Evolutionary conservation across 2,797 vertebrate genomes (phyloP).

Genomic region (Buphagus erythrorhynchus): DNA sequence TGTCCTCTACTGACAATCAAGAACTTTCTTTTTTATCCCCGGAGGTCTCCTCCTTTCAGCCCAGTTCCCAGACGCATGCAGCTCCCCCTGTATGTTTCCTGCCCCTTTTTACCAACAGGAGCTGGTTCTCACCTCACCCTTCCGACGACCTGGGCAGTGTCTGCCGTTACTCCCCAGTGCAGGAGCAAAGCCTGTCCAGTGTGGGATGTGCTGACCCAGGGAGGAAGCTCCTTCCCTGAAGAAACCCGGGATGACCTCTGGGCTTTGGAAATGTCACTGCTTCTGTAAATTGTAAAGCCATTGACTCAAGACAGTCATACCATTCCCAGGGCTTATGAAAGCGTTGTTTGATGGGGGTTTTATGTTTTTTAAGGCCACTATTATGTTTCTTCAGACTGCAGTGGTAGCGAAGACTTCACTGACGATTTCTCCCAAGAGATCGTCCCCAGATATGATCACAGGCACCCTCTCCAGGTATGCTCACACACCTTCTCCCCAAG

Average conservation of each 20-base stretch:
- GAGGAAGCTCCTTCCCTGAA: background rate
- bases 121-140: rapidly evolving
- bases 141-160: rapidly evolving
- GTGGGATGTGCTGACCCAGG: background rate
- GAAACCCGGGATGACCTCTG: background rate
- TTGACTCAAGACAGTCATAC: background rate
- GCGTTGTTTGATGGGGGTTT: background rate
- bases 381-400: background rate
- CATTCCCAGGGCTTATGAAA: background rate
- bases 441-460: background rate
- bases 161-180: rapidly evolving
- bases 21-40: background rate
- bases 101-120: background rate
- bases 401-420: no score
- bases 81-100: background rate
- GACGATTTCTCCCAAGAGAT: background rate
- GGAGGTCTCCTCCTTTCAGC: background rate
- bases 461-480: background rate
- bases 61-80: rapidly evolving
- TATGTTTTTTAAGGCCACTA: background rate
- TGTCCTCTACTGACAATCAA: background rate
- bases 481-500: background rate
- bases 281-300: background rate
- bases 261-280: background rate
- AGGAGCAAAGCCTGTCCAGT: background rate